These are phyloP conservation scores for Argynnis bischoffii DNA, from an alignment of 2,888 invertebrate genomes.

Conservation along the genomic window DNA sequence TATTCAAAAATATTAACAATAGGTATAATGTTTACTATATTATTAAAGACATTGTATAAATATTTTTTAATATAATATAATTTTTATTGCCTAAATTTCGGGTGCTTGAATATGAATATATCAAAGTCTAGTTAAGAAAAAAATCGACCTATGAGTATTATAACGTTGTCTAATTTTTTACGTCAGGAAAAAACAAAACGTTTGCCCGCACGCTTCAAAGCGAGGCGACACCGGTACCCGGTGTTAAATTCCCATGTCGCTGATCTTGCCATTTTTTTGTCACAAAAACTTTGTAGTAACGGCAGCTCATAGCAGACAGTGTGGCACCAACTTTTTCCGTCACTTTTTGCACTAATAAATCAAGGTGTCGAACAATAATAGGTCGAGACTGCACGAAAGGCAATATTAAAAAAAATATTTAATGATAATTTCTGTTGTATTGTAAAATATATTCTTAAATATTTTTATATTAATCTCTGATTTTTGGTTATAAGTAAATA, in stretches of 20 bases:
- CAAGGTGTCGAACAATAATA: constrained; percentile 32
- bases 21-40: no score
- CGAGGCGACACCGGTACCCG: constrained; percentile 57
- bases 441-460: no score
- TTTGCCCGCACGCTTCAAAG: constrained; percentile 61
- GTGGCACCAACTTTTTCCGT: constrained; percentile 69
- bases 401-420: background rate
- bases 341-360: constrained; percentile 62
- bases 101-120: background rate
- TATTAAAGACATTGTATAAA: no score
- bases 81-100: background rate
- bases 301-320: constrained; percentile 62
- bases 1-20: no score
- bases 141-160: background rate
- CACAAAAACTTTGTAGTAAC: constrained; percentile 55
- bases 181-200: constrained; percentile 43
- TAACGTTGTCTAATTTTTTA: constrained; percentile 36
- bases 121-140: background rate
- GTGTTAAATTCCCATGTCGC: constrained; percentile 53
- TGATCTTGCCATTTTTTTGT: constrained; percentile 61
- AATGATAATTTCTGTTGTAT: background rate
- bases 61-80: background rate
- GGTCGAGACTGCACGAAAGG: background rate
- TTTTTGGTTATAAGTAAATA: no score
- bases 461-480: no score